Evolutionary conservation across 2,888 invertebrate genomes (phyloP), one percentile per base, ranked within the genome.

Genomic region (Cryptocephalus moraei): DNA sequence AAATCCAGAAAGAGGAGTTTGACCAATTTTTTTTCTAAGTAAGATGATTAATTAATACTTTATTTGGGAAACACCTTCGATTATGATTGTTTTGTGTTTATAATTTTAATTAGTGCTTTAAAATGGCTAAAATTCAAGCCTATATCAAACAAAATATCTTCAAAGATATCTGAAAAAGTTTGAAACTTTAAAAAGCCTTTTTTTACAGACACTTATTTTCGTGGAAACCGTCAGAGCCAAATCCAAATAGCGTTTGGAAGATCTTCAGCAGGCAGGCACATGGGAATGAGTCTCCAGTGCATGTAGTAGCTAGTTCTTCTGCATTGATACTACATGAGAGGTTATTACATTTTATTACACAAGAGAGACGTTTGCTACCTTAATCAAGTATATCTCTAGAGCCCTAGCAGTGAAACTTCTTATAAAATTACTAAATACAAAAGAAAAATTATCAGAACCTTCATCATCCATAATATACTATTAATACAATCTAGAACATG

Each of bases 281-380:
- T 44, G 56, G 62, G 39, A 52, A 49, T 49, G 55, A 48, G 48
- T 67, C 69, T 13, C 68, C 69, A 32, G 56, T 64, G 41, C 65
- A 64, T 56, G 73, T 80, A 22, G 78, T 84, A 11, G 82, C 82
- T 39, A 84, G 84, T 58, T 84, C 84, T 32, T 77, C 82, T 45
- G 85, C 84, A 9, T 70, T 85, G 46, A 85, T 86, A 58, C 82
- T 83, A 61, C 79, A 84, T 67, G 79, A 81, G 58, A 73, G 79
- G 79, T 79, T 22, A 22, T 22, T 22, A 22, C 6, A 22, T 22
- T 22, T 22, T 22, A 22, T 22, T 22, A 4, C 22, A 22, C 6
- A 22, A 22, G 22, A 22, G 22, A 22, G n/a, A n/a, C n/a, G n/a
- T n/a, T n/a, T n/a, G n/a, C n/a, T n/a, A n/a, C n/a, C n/a, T n/a